These are phyloP conservation scores for Blera fallax DNA, from an alignment of 2,888 invertebrate species.

Conservation along the genomic window DNA sequence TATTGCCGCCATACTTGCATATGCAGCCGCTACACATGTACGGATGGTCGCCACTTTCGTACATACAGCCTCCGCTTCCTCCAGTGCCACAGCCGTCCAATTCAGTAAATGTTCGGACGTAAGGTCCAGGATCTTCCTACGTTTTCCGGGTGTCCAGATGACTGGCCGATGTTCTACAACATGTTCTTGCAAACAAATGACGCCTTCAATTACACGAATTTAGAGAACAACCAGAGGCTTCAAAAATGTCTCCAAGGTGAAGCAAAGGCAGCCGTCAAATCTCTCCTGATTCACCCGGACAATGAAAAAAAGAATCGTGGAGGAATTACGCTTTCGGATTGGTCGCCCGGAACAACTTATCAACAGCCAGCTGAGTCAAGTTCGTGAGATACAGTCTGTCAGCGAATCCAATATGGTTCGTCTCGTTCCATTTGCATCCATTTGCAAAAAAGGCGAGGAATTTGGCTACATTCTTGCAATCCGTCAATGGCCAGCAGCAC, in stretches of 20 bases:
- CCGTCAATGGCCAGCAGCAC: conserved; percentile 48
- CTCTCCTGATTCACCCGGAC: no score
- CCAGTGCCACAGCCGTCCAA: background rate
- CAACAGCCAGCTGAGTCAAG: conserved; percentile 49
- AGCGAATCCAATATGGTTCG: conserved; percentile 37
- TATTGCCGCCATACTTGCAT: background rate
- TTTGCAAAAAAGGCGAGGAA: conserved; percentile 55
- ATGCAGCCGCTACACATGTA: background rate
- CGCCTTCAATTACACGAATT: conserved; percentile 42
- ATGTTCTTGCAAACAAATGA: conserved; percentile 45
- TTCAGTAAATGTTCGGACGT: background rate
- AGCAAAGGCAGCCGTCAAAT: conserved; percentile 27
- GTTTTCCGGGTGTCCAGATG: conserved; percentile 52
- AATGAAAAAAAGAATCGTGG: conserved; percentile 24
- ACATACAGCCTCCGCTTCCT: background rate
- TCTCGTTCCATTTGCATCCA: conserved; percentile 50
- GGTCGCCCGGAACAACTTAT: conserved; percentile 65
- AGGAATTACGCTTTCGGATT: conserved; percentile 46
- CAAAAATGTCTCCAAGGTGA: conserved; percentile 53
- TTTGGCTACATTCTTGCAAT: conserved; percentile 40
- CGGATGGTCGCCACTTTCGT: conserved; percentile 4
- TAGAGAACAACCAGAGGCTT: conserved; percentile 59
- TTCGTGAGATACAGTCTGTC: conserved; percentile 43
- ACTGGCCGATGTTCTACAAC: conserved; percentile 63
- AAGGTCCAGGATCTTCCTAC: conserved; percentile 54